Percentiles rank a stretch among this genome's conserved stretches.
Evolutionary conservation across 2,113 vertebrate species (phyloP).

Genomic region (Percina caprodes): DNA sequence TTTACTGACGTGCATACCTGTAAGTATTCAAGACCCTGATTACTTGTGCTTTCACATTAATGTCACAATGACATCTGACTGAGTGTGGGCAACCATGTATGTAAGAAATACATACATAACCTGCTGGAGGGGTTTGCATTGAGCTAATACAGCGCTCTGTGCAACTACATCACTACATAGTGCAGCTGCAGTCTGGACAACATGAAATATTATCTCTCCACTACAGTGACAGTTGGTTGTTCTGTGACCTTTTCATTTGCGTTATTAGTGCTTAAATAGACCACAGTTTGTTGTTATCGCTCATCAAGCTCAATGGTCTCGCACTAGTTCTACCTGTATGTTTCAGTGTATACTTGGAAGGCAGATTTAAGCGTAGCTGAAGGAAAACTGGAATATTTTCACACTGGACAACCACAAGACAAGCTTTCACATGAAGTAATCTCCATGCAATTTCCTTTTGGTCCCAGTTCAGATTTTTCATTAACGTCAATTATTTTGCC

Average conservation of each 20-base stretch:
- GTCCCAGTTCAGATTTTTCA: conserved; percentile 32
- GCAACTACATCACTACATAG: conserved; percentile 31
- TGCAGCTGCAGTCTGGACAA: conserved; percentile 33
- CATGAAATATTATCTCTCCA: conserved; percentile 10
- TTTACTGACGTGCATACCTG: conserved; percentile 70
- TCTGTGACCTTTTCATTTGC: conserved; percentile 25
- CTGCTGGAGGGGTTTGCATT: conserved; percentile 23
- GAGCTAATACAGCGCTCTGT: conserved; percentile 29
- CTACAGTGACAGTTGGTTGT: conserved; percentile 6
- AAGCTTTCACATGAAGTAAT: neutral
- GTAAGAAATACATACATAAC: conserved; percentile 42
- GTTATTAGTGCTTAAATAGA: conserved; percentile 12
- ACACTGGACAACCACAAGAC: conserved; percentile 24
- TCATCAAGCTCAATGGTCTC: neutral
- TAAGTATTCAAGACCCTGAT: conserved; percentile 64
- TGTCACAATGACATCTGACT: conserved; percentile 36
- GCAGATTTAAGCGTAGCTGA: conserved; percentile 18
- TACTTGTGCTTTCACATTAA: conserved; percentile 77
- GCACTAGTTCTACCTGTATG: conserved; percentile 4
- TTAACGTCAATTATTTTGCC: conserved; percentile 14
- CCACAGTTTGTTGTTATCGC: conserved; percentile 1
- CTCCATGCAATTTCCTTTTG: conserved; percentile 48
- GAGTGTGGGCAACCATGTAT: conserved; percentile 31
- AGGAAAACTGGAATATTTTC: conserved; percentile 40
- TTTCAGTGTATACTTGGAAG: conserved; percentile 37